phyloP scores from a whole-genome alignment of 2,888 invertebrate species.

The Spisula subtruncata region DNA sequence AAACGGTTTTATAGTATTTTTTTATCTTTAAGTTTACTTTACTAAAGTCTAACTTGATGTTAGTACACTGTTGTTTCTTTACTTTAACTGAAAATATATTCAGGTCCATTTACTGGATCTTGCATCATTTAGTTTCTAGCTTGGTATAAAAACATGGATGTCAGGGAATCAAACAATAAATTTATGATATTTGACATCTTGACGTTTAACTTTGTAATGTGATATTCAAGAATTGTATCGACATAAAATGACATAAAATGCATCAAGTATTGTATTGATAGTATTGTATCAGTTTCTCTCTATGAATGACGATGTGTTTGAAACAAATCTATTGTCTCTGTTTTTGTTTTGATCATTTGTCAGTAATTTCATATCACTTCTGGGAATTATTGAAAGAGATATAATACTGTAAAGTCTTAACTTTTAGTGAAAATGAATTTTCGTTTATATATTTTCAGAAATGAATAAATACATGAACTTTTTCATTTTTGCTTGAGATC shows the following conservation, averaged over 20 bases:
- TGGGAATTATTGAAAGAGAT: background rate
- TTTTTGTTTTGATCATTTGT: too few relatives aligned
- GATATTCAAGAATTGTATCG: background rate
- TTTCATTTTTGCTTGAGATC: too few relatives aligned
- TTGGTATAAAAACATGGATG: background rate
- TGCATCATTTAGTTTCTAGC: background rate
- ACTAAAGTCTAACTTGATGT: too few relatives aligned
- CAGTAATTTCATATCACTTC: background rate
- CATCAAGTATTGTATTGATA: background rate
- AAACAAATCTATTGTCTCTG: background rate
- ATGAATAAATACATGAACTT: too few relatives aligned
- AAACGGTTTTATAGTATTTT: too few relatives aligned
- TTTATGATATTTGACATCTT: constrained; percentile 4
- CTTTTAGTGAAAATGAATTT: too few relatives aligned
- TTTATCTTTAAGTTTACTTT: too few relatives aligned
- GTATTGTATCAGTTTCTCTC: background rate
- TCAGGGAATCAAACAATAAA: background rate
- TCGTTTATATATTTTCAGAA: too few relatives aligned
- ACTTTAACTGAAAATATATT: too few relatives aligned
- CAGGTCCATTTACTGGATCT: background rate
- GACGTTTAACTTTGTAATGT: background rate
- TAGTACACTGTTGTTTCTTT: too few relatives aligned
- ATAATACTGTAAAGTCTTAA: background rate
- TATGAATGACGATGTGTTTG: background rate
- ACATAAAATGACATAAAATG: too few relatives aligned